These are phyloP conservation scores for Balaenoptera acutorostrata DNA, from an alignment of 2,113 vertebrate species.

Conservation along the genomic window DNA sequence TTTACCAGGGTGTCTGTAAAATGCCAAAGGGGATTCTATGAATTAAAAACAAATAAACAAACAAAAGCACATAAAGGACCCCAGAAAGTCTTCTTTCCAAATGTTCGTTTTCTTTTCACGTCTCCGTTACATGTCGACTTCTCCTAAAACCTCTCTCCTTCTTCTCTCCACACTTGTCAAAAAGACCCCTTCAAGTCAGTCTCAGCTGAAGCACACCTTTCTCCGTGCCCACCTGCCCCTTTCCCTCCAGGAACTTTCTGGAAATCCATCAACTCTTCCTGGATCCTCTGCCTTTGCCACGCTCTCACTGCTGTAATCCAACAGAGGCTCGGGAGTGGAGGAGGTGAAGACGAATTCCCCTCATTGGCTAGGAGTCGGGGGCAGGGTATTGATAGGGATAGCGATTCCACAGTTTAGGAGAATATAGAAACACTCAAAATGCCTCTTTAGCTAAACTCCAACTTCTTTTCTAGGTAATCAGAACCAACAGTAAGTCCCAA, in stretches of 20 bases:
- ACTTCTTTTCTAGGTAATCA: neutral
- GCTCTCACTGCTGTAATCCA: neutral
- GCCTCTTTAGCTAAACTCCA: neutral
- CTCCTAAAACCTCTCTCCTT: neutral
- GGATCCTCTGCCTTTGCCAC: too few species aligned
- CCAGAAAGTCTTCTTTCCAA: neutral
- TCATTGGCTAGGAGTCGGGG: neutral
- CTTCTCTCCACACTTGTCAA: neutral
- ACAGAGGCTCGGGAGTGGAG: neutral
- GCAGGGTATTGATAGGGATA: neutral
- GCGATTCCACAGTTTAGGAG: neutral
- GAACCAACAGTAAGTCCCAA: neutral
- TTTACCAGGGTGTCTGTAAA: neutral
- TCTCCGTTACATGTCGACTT: neutral
- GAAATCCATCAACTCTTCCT: neutral
- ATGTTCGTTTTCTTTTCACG: neutral
- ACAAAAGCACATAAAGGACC: neutral
- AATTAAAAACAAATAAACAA: neutral
- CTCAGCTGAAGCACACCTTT: neutral
- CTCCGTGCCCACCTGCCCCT: neutral
- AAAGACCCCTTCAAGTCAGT: neutral
- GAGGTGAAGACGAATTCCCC: neutral
- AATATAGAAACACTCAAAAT: neutral
- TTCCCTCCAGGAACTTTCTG: neutral
- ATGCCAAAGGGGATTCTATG: neutral